Percentiles rank a stretch among this genome's conserved stretches.
Evolutionary conservation across 2,797 vertebrate species (phyloP).

Genomic region (Spinus pinus): DNA sequence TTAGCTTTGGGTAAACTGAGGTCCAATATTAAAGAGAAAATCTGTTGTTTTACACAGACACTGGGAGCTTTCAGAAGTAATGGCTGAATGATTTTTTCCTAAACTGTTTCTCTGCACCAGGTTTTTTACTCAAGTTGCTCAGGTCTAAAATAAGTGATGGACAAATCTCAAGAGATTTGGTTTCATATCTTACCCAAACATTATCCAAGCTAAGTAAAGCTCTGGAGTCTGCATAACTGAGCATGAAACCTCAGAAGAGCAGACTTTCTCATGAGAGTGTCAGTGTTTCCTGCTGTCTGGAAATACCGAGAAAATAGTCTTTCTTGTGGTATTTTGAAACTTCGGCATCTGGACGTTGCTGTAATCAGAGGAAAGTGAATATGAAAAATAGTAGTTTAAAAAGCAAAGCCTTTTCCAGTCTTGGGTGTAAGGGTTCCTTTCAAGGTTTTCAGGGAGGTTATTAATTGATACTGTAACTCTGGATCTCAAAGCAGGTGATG

Average conservation of each 20-base stretch:
- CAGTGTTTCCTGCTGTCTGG: constrained; percentile 44
- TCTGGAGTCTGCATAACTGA: constrained; percentile 55
- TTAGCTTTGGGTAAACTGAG: not conserved
- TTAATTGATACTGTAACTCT: not conserved
- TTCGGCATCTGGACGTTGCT: not conserved
- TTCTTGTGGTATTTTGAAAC: constrained; percentile 50
- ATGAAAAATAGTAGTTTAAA: not conserved
- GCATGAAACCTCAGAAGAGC: constrained; percentile 57
- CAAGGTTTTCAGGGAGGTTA: not conserved
- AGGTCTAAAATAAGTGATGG: constrained; percentile 56
- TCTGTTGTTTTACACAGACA: not conserved
- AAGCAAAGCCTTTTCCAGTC: not conserved
- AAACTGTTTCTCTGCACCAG: not conserved
- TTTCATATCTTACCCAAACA: constrained; percentile 62
- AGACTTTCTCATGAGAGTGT: constrained; percentile 66
- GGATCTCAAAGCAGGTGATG: not conserved
- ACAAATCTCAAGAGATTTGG: constrained; percentile 50
- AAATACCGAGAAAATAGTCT: constrained; percentile 48
- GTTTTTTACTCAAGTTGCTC: constrained; percentile 5
- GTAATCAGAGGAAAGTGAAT: not conserved
- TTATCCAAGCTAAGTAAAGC: constrained; percentile 65
- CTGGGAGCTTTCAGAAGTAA: not conserved
- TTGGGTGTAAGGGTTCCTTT: not conserved
- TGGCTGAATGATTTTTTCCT: not conserved
- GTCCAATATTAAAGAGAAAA: not conserved